These are phyloP conservation scores for Bucorvus abyssinicus DNA, from an alignment of 2,797 vertebrate species.

Conservation along the genomic window DNA sequence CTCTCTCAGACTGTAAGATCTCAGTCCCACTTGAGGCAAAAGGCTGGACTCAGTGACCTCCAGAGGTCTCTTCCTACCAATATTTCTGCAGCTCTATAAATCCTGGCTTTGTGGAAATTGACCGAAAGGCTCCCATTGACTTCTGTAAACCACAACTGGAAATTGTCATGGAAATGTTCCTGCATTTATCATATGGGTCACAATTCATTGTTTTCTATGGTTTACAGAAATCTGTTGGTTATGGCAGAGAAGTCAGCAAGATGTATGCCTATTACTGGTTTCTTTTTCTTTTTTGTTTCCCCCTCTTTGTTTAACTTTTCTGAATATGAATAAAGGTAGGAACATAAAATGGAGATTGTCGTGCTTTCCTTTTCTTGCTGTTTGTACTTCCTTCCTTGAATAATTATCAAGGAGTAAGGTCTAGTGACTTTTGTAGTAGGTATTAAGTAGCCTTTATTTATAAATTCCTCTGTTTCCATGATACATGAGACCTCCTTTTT, in stretches of 20 bases:
- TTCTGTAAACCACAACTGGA: neutral
- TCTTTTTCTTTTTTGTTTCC: fast-evolving
- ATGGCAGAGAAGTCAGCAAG: neutral
- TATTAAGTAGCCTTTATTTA: neutral
- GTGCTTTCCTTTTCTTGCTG: neutral
- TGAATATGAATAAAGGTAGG: neutral
- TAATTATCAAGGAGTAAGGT: neutral
- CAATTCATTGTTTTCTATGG: neutral
- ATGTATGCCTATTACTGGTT: neutral
- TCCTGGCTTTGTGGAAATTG: neutral
- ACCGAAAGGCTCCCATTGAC: neutral
- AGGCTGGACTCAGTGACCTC: fast-evolving
- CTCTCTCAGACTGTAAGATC: neutral
- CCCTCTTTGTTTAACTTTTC: fast-evolving
- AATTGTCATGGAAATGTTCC: neutral
- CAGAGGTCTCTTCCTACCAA: neutral
- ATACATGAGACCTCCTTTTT: neutral
- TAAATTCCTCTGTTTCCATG: neutral
- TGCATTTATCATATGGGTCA: neutral
- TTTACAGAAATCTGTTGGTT: neutral
- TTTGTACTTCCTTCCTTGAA: neutral
- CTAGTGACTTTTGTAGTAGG: neutral
- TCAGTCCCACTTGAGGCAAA: neutral
- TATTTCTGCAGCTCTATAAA: neutral
- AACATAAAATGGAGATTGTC: neutral